phyloP scores from a whole-genome alignment of 2,113 vertebrate genomes.

The Castor canadensis region DNA sequence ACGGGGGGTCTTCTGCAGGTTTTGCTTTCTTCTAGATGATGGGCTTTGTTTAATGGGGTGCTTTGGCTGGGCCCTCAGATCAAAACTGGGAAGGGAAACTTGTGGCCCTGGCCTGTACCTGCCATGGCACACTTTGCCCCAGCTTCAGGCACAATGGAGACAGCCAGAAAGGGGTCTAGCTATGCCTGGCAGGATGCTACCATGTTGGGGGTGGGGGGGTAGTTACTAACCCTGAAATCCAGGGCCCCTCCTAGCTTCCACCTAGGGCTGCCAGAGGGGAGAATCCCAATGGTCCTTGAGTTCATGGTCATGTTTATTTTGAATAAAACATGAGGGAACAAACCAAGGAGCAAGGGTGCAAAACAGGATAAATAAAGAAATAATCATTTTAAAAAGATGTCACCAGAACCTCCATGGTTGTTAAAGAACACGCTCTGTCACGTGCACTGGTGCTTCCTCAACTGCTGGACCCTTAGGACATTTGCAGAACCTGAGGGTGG shows the following conservation, averaged over 20 bases:
- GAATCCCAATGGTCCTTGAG: constrained; percentile 33
- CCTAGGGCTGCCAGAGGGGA: constrained; percentile 8
- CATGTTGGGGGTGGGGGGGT: not conserved
- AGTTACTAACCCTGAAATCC: not conserved
- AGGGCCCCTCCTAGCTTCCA: not conserved
- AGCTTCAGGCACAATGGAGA: not conserved
- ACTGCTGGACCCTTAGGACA: not conserved
- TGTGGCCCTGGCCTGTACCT: not conserved
- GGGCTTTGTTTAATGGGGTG: not conserved
- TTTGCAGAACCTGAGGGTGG: not conserved
- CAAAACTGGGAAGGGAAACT: not conserved
- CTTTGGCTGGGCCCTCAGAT: not conserved
- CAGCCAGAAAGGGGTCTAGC: not conserved
- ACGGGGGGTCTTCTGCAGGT: not conserved
- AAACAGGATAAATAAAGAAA: not conserved
- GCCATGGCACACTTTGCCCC: too few relatives aligned
- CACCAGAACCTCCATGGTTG: not conserved
- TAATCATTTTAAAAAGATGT: not conserved
- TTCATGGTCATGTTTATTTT: constrained; percentile 57
- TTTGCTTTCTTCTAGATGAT: not conserved
- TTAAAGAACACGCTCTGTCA: not conserved
- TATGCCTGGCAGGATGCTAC: not conserved
- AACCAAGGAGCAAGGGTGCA: not conserved
- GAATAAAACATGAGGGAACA: constrained; percentile 24
- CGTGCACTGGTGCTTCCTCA: not conserved